Evolutionary conservation across 2,888 invertebrate genomes (phyloP), one percentile per base, ranked within the genome.

Genomic region (Diaphora mendica): DNA sequence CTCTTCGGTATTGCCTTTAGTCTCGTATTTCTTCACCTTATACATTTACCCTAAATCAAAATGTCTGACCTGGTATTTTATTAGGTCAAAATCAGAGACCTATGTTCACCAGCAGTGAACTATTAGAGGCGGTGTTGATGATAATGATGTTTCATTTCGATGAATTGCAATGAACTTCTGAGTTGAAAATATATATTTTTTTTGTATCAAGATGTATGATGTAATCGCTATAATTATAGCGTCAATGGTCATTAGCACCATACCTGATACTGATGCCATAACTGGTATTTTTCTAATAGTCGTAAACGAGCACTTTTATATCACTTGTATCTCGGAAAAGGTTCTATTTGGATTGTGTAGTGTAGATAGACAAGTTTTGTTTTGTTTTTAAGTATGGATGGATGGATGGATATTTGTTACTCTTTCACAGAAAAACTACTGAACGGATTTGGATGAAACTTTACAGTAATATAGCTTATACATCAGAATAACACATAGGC

Each of bases 1-100:
- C 35, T 42, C 42, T 66, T 77, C 67, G 20, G 26, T 72, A 51
- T 74, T 71, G 20, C 55, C 62, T 39, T 59, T 35, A 59, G 26
- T 33, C 44, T 65, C 35, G 30, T 71, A 75, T 82, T 80, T 79
- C n/a, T n/a, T n/a, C n/a, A n/a, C n/a, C n/a, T n/a, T n/a, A n/a
- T n/a, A n/a, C n/a, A n/a, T n/a, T n/a, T n/a, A n/a, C n/a, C n/a
- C n/a, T n/a, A n/a, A n/a, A n/a, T n/a, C n/a, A n/a, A n/a, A n/a
- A n/a, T n/a, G n/a, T n/a, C n/a, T n/a, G n/a, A n/a, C n/a, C n/a
- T n/a, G n/a, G n/a, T n/a, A n/a, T n/a, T n/a, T n/a, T n/a, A n/a
- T n/a, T n/a, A n/a, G n/a, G n/a, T n/a, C n/a, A n/a, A n/a, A n/a
- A n/a, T n/a, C n/a, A n/a, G n/a, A n/a, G n/a, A n/a, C n/a, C n/a